A percentile compares a stretch with the other conserved stretches of the same genome.
These are phyloP conservation scores for Tholera decimalis DNA, from an alignment of 2,888 invertebrate species.

Conservation along the genomic window DNA sequence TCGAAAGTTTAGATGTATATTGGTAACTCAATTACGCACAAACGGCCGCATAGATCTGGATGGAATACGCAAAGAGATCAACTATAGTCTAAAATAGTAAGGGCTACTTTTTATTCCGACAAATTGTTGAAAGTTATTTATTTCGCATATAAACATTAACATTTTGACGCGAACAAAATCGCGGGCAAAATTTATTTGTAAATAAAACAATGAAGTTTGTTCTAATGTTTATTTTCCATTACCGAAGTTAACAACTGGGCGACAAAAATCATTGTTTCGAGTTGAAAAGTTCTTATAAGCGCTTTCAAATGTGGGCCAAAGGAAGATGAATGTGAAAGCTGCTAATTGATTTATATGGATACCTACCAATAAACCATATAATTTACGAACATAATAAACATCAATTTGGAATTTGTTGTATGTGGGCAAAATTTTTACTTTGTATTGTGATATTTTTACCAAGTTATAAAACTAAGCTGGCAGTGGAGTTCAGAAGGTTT, in stretches of 20 bases:
- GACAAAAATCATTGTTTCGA: slow-evolving; percentile 32
- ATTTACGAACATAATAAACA: slow-evolving; percentile 33
- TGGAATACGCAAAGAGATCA: too few relatives aligned
- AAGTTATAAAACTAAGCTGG: slow-evolving; percentile 16
- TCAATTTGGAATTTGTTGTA: slow-evolving; percentile 1
- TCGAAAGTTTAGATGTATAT: too few relatives aligned
- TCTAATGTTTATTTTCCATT: slow-evolving; percentile 13
- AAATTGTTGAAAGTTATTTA: too few relatives aligned
- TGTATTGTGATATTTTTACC: slow-evolving; percentile 11
- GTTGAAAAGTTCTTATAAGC: not conserved
- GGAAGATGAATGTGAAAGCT: slow-evolving; percentile 51
- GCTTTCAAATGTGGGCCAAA: slow-evolving; percentile 31
- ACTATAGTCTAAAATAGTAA: too few relatives aligned
- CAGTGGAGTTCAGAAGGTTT: slow-evolving; percentile 32
- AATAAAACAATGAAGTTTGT: slow-evolving; percentile 11
- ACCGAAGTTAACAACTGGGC: slow-evolving; percentile 28
- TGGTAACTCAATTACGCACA: too few relatives aligned
- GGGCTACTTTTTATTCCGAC: too few relatives aligned
- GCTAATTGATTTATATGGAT: slow-evolving; percentile 50
- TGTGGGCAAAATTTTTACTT: slow-evolving; percentile 6
- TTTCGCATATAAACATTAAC: too few relatives aligned
- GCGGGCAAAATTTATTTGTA: too few relatives aligned
- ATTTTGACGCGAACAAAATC: too few relatives aligned
- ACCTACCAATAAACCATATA: slow-evolving; percentile 40
- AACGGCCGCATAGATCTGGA: too few relatives aligned